Evolutionary conservation across 2,797 vertebrate genomes (phyloP), one percentile per base, ranked within the genome.

Genomic region (Hyperoplus lanceolatus): DNA sequence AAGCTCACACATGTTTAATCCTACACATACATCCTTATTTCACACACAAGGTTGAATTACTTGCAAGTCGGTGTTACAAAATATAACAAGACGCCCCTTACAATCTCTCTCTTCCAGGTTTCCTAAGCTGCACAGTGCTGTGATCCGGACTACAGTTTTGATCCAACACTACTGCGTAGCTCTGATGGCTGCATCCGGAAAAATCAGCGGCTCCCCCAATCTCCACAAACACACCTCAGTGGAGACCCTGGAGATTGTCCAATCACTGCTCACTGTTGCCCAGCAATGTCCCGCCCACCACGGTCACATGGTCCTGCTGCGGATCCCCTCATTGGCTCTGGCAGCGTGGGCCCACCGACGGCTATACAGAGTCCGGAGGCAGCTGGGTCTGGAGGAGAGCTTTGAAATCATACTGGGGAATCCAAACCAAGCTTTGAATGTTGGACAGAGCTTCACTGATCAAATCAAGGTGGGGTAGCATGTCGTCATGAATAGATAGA

Each of bases 201-300:
- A 95, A 80, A 93, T 96, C 0, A 93, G 95, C 65, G 50, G 83
- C 80, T 85, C 86, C 4, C 88, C 86, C 73, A 88, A 88, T 78
- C 97, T 99, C 90, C 97, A 98, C 94, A 98, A 97, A 79, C 97
- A 97, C 90, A 99, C 97, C 0, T 98, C 98, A 1, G 97, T 98
- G 83, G 98, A 99, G 93, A 99, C 98, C 0, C 91, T 99, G 87
- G 98, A 99, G 93, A 98, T 99, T 77, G 93, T 97, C 0, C 98
- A 98, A 87, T 97, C 97, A 73, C 95, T 99, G 58, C 95, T 99
- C 82, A 95, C 92, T 60, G 95, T 97, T 21, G 94, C 97, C 5
- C 95, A 94, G 83, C 96, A 96, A 16, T 98, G 98, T 77, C 95
- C 96, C 21, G 94, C 96, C 36, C 96, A 92, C 58, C 98, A 99